Conservation (phyloP, 2,113 vertebrate genomes). For the Sturnus vulgaris region DNA sequence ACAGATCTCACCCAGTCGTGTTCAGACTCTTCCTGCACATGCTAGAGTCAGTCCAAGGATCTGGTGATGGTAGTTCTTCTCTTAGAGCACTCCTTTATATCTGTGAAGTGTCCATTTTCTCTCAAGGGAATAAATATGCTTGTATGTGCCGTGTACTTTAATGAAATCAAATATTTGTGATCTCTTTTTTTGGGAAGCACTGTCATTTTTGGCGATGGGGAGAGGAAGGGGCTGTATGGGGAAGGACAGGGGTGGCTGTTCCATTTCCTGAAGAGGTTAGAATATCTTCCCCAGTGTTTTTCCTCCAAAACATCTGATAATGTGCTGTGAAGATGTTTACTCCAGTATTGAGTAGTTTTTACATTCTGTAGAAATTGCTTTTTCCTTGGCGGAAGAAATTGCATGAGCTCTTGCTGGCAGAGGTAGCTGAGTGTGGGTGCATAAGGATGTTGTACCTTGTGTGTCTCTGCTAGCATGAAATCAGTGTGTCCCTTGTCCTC, state of each 20-base stretch:
- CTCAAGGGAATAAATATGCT: neutral
- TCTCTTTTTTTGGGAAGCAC: neutral
- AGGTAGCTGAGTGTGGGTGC: neutral
- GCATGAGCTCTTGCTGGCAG: neutral
- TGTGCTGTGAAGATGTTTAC: neutral
- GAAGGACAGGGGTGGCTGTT: neutral
- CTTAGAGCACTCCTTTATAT: neutral
- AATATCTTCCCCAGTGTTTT: neutral
- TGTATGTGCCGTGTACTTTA: neutral
- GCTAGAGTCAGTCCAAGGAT: neutral
- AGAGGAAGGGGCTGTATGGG: neutral
- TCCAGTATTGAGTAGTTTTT: neutral
- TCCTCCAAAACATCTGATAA: neutral
- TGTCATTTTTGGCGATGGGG: neutral
- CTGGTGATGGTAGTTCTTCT: neutral
- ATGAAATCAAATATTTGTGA: neutral
- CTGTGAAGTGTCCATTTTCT: neutral
- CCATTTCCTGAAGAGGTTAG: neutral
- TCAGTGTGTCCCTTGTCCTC: neutral
- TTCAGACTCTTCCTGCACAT: neutral
- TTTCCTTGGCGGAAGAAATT: neutral
- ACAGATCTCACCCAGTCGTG: rapidly evolving
- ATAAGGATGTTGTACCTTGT: neutral
- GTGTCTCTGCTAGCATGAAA: neutral
- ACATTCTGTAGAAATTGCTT: neutral